Evolutionary conservation across 2,797 vertebrate species (phyloP).

Genomic region (Enteromius afrohamiltoni): DNA sequence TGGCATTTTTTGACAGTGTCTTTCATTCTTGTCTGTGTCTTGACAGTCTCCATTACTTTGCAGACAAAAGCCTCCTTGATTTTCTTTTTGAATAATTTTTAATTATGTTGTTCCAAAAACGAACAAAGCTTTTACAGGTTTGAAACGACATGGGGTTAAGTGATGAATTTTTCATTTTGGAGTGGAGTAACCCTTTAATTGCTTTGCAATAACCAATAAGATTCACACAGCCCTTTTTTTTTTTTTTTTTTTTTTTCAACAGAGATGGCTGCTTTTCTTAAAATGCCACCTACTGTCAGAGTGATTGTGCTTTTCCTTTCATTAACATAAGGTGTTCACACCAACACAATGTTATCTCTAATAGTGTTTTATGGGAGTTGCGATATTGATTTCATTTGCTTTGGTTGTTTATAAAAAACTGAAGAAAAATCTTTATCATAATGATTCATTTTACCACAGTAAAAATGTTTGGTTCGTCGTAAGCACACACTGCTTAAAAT

Average conservation of each 20-base stretch:
- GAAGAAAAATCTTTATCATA: not conserved
- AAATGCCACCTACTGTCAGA: not conserved
- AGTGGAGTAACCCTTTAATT: no score
- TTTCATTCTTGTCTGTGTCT: no score
- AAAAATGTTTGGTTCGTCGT: not conserved
- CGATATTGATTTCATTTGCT: not conserved
- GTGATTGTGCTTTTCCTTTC: not conserved
- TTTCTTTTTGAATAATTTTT: no score
- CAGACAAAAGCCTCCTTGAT: no score
- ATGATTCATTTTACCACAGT: slow-evolving; percentile 11
- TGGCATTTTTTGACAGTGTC: no score
- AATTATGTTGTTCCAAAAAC: no score
- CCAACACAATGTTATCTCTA: not conserved
- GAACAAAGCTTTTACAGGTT: no score
- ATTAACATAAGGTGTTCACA: not conserved
- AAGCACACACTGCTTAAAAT: not conserved
- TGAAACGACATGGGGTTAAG: no score
- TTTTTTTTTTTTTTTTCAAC: not conserved
- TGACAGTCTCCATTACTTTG: no score
- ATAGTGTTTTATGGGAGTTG: not conserved
- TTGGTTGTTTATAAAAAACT: not conserved
- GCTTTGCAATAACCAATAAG: no score
- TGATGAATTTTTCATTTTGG: no score
- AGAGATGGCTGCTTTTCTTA: not conserved
- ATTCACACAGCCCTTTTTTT: no score